Evolutionary conservation across 2,797 vertebrate genomes (phyloP).

Genomic region (Gambusia yucatana): DNA sequence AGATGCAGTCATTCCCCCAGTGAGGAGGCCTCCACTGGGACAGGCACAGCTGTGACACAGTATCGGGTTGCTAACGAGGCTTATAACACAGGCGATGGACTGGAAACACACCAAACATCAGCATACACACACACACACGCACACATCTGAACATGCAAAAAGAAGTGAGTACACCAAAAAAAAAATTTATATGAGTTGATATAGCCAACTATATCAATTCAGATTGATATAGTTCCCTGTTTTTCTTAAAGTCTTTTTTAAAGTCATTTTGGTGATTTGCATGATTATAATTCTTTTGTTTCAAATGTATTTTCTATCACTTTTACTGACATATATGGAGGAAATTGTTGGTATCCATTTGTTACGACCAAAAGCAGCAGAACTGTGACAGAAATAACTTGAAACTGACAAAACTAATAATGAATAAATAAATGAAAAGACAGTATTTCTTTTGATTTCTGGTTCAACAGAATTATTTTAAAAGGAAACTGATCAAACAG

Average conservation of each 20-base stretch:
- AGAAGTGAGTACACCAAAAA: background rate
- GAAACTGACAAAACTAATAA: background rate
- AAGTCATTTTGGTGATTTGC: background rate
- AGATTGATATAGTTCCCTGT: background rate
- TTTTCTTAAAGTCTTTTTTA: background rate
- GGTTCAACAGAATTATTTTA: background rate
- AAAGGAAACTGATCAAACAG: background rate
- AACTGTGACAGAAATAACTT: background rate
- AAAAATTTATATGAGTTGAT: background rate
- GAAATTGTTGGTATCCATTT: background rate
- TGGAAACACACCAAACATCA: conserved; percentile 18
- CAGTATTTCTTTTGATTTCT: background rate
- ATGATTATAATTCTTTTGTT: background rate
- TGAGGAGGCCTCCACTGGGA: conserved; percentile 69
- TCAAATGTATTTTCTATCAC: background rate
- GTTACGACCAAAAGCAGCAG: background rate
- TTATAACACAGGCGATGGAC: conserved; percentile 66
- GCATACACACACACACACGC: conserved; percentile 13
- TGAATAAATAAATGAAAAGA: background rate
- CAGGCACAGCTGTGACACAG: conserved; percentile 76
- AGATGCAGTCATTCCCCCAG: conserved; percentile 55
- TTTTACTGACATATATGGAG: background rate
- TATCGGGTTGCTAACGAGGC: conserved; percentile 79
- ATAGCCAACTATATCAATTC: background rate
- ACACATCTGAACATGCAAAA: background rate